Base-by-base conservation (phyloP, 2,888 invertebrate genomes). In the Xanthorhoe spadicearia region DNA sequence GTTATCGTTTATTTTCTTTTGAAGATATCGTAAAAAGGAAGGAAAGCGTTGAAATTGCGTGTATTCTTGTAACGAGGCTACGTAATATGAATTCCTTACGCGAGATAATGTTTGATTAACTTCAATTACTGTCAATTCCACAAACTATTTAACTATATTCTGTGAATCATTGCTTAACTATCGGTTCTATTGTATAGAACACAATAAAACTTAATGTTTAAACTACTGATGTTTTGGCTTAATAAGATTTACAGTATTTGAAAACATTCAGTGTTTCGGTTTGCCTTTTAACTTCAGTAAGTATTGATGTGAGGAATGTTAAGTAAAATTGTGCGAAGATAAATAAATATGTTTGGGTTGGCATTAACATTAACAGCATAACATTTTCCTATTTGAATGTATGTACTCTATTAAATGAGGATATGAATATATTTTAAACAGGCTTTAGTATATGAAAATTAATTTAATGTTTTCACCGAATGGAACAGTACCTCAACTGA, bases 361-460 rank as follows among this genome's bases (percentile, higher is more conserved):
- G n/a, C 4, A 23, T 23, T 23, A 23, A 23, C 1, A 23, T 23
- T 23, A 1, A 23, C 23, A 23, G 4, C 23, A 23, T 23, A 23
- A 28, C 13, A 23, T 51, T 51, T 51, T 51, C 23, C 23, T 51
- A 23, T 51, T n/a, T 23, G 10, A 51, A 51, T 23, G 23, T 23
- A 17, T 18, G 17, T n/a, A n/a, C n/a, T n/a, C 35, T 9, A 7
- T 35, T 35, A 9, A n/a, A n/a, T 8, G 7, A 9, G 9, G 35
- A 35, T 35, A 35, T 35, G 7, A 35, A 35, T 35, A 35, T 3
- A 35, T 9, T 35, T 35, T 6, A 1, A 35, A 35, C 35, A 35
- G 6, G 35, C 9, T 35, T 8, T 35, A 7, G 7, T 1, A 23
- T 23, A 23, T 23, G 23, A 23, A 23, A 23, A 23, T 23, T 23